Percentiles rank a stretch among this genome's conserved stretches.
Conservation (phyloP, 1,140 invertebrate genomes). For the Caenorhabditis latens region DNA sequence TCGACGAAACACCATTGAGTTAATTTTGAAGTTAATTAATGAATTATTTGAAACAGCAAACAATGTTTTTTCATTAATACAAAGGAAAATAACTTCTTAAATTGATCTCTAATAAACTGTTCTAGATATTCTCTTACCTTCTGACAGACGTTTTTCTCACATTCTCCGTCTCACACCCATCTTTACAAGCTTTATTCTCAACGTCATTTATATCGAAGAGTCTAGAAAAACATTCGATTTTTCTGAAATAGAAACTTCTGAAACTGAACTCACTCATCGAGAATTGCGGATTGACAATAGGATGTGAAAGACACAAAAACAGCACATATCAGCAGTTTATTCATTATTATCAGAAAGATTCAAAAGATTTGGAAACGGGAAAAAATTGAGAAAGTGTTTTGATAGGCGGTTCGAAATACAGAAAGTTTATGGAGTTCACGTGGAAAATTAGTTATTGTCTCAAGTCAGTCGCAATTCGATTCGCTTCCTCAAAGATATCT, state of each 20-base stretch:
- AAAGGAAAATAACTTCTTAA: too few relatives aligned
- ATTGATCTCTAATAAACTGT: neutral
- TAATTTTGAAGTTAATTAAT: too few relatives aligned
- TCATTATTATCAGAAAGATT: neutral
- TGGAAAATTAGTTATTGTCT: constrained; percentile 20
- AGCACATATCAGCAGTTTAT: neutral
- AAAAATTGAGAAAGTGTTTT: neutral
- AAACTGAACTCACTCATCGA: neutral
- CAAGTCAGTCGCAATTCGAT: constrained; percentile 48
- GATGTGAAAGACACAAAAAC: neutral
- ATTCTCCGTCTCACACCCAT: neutral
- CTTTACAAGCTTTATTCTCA: constrained; percentile 17
- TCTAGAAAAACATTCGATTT: neutral
- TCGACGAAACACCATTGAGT: too few relatives aligned
- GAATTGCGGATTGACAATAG: neutral
- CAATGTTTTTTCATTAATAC: too few relatives aligned
- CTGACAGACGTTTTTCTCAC: neutral
- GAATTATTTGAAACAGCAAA: too few relatives aligned
- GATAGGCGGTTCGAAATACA: too few relatives aligned
- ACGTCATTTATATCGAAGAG: constrained; percentile 16
- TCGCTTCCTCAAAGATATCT: constrained; percentile 68
- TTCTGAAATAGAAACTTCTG: neutral
- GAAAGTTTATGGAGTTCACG: neutral
- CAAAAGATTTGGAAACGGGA: neutral
- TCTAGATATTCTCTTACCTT: neutral